Evolutionary conservation across 2,113 vertebrate genomes (phyloP).

Genomic region (Halcyon senegalensis): DNA sequence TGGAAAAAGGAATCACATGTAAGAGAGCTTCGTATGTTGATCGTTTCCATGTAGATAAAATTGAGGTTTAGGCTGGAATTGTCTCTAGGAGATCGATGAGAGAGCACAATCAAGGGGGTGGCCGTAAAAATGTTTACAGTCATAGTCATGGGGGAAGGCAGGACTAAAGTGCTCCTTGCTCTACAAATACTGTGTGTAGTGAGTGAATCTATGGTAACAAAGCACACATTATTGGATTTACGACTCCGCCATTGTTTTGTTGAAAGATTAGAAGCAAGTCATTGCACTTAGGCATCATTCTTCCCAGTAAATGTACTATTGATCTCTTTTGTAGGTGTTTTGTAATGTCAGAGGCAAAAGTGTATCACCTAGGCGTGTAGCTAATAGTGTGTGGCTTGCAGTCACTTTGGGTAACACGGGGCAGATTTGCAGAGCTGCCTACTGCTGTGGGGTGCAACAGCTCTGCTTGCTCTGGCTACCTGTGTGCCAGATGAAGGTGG

Average conservation of each 20-base stretch:
- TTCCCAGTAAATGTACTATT: not conserved
- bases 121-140: not conserved
- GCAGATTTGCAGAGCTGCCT: not conserved
- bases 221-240: not conserved
- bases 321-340: not conserved
- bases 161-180: slow-evolving; percentile 3
- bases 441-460: not conserved
- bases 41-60: not conserved
- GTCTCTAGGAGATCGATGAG: not conserved
- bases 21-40: slow-evolving; percentile 61
- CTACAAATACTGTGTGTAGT: not conserved
- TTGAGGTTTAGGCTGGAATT: not conserved
- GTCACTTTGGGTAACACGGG: not conserved
- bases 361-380: not conserved
- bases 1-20: slow-evolving; percentile 97
- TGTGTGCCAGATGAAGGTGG: accelerated
- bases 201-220: slow-evolving; percentile 6
- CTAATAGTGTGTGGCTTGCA: not conserved
- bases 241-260: not conserved
- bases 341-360: not conserved
- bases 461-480: not conserved
- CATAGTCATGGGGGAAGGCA: not conserved
- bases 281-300: not conserved
- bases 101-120: not conserved
- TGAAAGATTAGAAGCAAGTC: not conserved